Percentiles rank a stretch among this genome's conserved stretches.
phyloP scores from a whole-genome alignment of 2,888 invertebrate species.

The Drosophila merina region DNA sequence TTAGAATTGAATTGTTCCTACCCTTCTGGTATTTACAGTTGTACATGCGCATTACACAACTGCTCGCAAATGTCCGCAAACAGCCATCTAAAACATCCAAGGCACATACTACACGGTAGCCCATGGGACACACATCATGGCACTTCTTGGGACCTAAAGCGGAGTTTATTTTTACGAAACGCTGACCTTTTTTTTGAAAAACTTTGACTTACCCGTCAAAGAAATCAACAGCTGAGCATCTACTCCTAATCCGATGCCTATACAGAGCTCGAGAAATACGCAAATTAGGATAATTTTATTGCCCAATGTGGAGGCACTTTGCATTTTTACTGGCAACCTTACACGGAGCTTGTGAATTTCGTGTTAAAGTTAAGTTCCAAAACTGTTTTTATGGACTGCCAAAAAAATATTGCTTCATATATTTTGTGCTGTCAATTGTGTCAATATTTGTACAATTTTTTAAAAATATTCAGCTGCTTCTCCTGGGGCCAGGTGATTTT shows the following conservation, averaged over 20 bases:
- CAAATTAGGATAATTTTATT: slow-evolving; percentile 24
- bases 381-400: slow-evolving; percentile 18
- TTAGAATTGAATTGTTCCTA: slow-evolving; percentile 19
- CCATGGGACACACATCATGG: slow-evolving; percentile 62
- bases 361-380: slow-evolving; percentile 37
- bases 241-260: slow-evolving; percentile 8
- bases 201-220: slow-evolving; percentile 38
- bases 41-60: slow-evolving; percentile 64
- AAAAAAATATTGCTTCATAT: slow-evolving; percentile 25
- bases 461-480: slow-evolving; percentile 36
- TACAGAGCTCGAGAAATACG: slow-evolving; percentile 32
- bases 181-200: neutral
- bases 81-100: slow-evolving; percentile 52
- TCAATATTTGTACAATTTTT: slow-evolving; percentile 44
- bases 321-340: slow-evolving; percentile 43
- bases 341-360: slow-evolving; percentile 15
- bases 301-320: slow-evolving; percentile 14
- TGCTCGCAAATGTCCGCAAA: slow-evolving; percentile 61
- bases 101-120: slow-evolving; percentile 66
- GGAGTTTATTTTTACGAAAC: neutral
- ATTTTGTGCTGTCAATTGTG: slow-evolving; percentile 45
- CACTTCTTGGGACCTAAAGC: slow-evolving; percentile 55
- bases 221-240: slow-evolving; percentile 37
- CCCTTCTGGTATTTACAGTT: slow-evolving; percentile 68
- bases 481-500: slow-evolving; percentile 22